phyloP scores from a whole-genome alignment of 2,113 vertebrate genomes.

The Herpailurus yagouaroundi region DNA sequence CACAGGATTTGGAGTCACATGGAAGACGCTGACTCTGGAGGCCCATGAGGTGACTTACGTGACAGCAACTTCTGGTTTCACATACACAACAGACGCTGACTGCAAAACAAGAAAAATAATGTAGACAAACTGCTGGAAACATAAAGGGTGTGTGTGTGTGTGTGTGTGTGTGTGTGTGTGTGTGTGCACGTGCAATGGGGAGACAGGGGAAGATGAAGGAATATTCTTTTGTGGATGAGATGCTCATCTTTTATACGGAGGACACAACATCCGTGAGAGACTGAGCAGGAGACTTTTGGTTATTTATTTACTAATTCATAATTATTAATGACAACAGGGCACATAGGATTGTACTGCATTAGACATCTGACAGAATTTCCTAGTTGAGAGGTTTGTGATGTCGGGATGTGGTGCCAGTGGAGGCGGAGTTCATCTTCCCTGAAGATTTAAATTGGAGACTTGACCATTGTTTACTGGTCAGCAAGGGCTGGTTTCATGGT shows the following conservation, averaged over 20 bases:
- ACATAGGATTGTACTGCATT: neutral
- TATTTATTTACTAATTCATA: slow-evolving; percentile 45
- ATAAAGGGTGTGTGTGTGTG: neutral
- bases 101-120: neutral
- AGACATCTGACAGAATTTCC: slow-evolving; percentile 48
- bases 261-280: neutral
- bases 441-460: neutral
- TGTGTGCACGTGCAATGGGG: neutral
- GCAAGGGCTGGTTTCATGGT: neutral
- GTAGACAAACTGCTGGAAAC: neutral
- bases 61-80: slow-evolving; percentile 49
- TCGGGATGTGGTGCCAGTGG: neutral
- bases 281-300: neutral
- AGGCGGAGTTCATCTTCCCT: neutral
- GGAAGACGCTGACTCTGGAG: neutral
- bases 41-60: neutral
- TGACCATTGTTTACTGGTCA: neutral
- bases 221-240: slow-evolving; percentile 19
- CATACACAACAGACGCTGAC: neutral
- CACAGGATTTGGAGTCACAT: neutral
- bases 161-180: no score
- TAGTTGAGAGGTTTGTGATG: neutral
- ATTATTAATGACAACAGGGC: slow-evolving; percentile 27
- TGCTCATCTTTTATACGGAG: neutral
- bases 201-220: neutral